Evolutionary conservation across 2,888 invertebrate species (phyloP).

Genomic region (Parnassius glacialis): DNA sequence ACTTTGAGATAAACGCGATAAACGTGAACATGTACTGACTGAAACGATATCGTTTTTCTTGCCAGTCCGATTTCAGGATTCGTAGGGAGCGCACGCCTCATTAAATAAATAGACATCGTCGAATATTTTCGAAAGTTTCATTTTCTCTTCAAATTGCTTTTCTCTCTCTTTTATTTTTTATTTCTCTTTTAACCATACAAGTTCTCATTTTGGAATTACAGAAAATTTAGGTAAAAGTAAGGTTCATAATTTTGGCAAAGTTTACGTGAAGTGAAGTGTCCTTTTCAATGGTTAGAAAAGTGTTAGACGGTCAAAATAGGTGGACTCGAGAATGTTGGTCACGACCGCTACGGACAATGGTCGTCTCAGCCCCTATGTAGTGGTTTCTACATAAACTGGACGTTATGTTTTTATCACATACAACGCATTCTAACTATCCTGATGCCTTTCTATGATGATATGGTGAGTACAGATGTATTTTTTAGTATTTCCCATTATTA

Average conservation of each 20-base stretch:
- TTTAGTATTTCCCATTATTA: background rate
- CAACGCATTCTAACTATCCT: constrained; percentile 60
- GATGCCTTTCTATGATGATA: constrained; percentile 75
- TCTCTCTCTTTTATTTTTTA: background rate
- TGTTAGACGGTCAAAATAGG: constrained; percentile 60
- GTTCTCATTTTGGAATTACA: no score
- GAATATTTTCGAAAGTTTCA: constrained; percentile 35
- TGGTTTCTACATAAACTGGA: constrained; percentile 60
- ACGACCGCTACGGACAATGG: constrained; percentile 40
- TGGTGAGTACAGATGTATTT: constrained; percentile 50
- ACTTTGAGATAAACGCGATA: constrained; percentile 23
- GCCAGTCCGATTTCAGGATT: constrained; percentile 51
- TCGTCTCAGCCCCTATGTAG: constrained; percentile 46
- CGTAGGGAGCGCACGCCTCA: constrained; percentile 39
- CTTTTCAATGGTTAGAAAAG: constrained; percentile 43
- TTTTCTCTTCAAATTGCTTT: background rate
- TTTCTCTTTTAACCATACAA: background rate
- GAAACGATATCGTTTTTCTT: constrained; percentile 12
- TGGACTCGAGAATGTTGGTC: constrained; percentile 37
- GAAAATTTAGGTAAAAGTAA: no score
- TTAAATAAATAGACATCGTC: constrained; percentile 12
- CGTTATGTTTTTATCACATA: constrained; percentile 67
- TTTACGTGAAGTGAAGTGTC: constrained; percentile 24
- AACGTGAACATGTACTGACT: constrained; percentile 8
- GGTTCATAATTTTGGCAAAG: background rate